Evolutionary conservation across 1,140 invertebrate genomes (phyloP), one percentile per base, ranked within the genome.

Genomic region (Lepidurus packardi): DNA sequence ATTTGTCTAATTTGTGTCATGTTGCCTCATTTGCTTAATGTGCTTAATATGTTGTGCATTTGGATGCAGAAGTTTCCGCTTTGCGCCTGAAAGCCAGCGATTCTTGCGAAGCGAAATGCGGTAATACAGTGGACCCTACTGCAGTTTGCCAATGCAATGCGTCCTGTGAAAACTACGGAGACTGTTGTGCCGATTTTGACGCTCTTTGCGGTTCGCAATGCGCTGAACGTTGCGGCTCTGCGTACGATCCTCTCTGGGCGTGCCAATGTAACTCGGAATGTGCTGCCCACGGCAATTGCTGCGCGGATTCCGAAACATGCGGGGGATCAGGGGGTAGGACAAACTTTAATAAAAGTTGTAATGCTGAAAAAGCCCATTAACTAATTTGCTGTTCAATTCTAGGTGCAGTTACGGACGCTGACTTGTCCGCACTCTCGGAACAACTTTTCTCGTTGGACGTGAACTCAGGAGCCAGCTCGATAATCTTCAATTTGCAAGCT

Each of bases 181-280:
- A 80, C 42, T 80, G 79, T 43, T 80, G 79, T 34, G 65, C 34
- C n/a, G 79, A 80, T 41, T 80, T 42, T 44, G 44, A 77, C 2
- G 16, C 44, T 21, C 25, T 44, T 10, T 80, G 79, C 76, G 47
- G 73, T 43, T 74, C 53, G 11, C 53, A 65, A 0, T 80, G 79
- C 79, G 44, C 42, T 25, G 76, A 74, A 73, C 53, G 79, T 10
- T 80, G 79, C 24, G 25, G n/a, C 43, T 73, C 76, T 74, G 76
- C 24, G 16, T 80, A 80, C 43, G 45, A 80, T 42, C 41, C 4
- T 73, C 42, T 25, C 13, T 78, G 75, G 75, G 65, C 79, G 1
- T 80, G 79, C 76, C 79, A 80, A 41, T 80, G 79, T 43, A 80
- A 80, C 65, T 41, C 9, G n/a, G 34, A 78, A n/a, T 80, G 79